A percentile compares a stretch with the other conserved stretches of the same genome.
These are phyloP conservation scores for Montipora foliosa DNA, from an alignment of 64 coral and sea anemone species.

Conservation along the genomic window DNA sequence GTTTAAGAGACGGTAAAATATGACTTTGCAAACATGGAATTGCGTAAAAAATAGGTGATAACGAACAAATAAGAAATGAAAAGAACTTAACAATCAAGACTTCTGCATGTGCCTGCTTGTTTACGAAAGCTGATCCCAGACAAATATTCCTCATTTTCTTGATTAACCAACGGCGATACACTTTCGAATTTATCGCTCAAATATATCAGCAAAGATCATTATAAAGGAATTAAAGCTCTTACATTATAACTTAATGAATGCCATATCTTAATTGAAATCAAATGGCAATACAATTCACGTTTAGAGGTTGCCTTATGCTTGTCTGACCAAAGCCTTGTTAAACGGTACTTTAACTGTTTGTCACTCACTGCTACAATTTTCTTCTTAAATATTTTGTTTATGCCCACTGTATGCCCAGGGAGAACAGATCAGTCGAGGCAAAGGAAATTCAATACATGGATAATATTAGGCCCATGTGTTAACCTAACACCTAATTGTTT, in stretches of 20 bases:
- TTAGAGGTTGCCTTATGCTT: too few relatives aligned
- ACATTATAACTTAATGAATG: too few relatives aligned
- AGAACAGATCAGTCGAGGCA: not conserved
- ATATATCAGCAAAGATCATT: not conserved
- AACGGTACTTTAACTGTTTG: too few relatives aligned
- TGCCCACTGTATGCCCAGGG: not conserved
- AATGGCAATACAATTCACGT: not conserved
- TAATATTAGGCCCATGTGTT: not conserved
- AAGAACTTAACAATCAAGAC: not conserved
- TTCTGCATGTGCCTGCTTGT: not conserved
- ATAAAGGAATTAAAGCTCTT: not conserved
- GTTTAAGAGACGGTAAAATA: not conserved
- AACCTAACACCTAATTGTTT: not conserved
- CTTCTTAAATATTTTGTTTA: not conserved
- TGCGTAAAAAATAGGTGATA: not conserved
- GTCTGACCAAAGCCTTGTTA: too few relatives aligned
- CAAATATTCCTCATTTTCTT: not conserved
- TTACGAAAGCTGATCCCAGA: not conserved
- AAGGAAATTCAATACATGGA: not conserved
- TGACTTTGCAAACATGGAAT: not conserved
- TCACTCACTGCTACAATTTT: not conserved
- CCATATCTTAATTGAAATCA: constrained; percentile 32
- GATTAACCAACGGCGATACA: not conserved
- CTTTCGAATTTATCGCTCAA: not conserved
- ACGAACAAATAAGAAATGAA: not conserved